Conservation (phyloP, 2,113 vertebrate genomes). For the Actinemys pallida region DNA sequence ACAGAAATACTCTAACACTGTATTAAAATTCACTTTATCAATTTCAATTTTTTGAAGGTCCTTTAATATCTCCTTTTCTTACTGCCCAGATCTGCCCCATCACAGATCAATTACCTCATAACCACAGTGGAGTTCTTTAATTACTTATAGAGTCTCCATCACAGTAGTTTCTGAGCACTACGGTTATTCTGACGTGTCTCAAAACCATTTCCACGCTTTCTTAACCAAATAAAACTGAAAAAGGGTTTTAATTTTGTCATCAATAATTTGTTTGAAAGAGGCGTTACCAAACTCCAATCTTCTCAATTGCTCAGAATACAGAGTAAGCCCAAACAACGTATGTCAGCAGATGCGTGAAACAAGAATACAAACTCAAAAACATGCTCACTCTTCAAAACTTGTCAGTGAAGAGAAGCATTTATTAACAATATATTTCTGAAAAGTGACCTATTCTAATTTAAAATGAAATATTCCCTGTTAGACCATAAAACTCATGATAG, state of each 20-base stretch:
- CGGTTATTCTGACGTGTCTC: not conserved
- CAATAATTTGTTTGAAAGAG: not conserved
- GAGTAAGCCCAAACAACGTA: not conserved
- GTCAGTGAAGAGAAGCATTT: not conserved
- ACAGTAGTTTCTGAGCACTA: not conserved
- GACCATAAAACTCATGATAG: not conserved
- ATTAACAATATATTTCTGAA: not conserved
- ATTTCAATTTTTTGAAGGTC: not conserved
- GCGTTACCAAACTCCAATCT: not conserved
- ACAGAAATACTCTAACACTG: not conserved
- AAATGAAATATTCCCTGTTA: not conserved
- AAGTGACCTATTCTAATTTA: not conserved
- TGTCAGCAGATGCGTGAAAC: not conserved
- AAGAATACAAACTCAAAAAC: not conserved
- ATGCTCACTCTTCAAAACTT: not conserved
- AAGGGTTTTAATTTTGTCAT: not conserved
- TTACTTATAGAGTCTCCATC: not conserved
- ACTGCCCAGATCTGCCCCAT: not conserved
- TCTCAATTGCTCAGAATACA: not conserved
- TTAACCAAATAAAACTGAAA: not conserved
- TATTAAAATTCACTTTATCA: not conserved
- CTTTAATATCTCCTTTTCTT: not conserved
- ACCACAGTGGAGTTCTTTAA: not conserved
- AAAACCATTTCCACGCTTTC: not conserved
- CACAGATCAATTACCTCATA: not conserved